These are phyloP conservation scores for Lophius piscatorius DNA, from an alignment of 2,113 vertebrate genomes.

Conservation along the genomic window DNA sequence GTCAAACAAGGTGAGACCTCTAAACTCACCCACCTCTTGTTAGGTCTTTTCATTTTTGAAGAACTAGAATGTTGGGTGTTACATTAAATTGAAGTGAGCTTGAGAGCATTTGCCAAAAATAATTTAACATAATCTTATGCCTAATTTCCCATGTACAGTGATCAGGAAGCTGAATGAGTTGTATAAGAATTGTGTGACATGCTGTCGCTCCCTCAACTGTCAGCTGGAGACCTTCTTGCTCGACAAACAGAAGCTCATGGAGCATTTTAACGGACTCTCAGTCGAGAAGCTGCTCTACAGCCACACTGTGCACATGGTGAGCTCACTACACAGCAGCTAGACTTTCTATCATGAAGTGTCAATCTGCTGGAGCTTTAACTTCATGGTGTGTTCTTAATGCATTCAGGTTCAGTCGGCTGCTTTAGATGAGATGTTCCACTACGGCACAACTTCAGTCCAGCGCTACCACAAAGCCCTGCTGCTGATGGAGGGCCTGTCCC, in stretches of 20 bases:
- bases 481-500: conserved; percentile 91
- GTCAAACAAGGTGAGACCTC: conserved; percentile 91
- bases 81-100: background rate
- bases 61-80: background rate
- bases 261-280: conserved; percentile 89
- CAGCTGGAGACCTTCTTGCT: conserved; percentile 91
- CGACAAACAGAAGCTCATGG: conserved; percentile 95
- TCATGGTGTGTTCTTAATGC: conserved; percentile 1
- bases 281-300: conserved; percentile 95
- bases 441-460: conserved; percentile 84
- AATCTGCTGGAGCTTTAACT: background rate
- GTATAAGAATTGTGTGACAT: conserved; percentile 91
- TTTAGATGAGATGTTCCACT: conserved; percentile 95
- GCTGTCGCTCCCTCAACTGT: conserved; percentile 88
- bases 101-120: background rate
- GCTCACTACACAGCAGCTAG: conserved; percentile 1
- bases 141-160: conserved; percentile 74
- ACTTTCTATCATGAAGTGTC: background rate
- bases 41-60: too few species aligned
- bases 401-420: conserved; percentile 90
- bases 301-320: conserved; percentile 91
- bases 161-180: conserved; percentile 90
- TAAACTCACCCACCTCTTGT: too few species aligned
- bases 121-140: background rate
- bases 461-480: conserved; percentile 92